Evolutionary conservation across 2,888 invertebrate species (phyloP).

Genomic region (Ophion obscuratus): DNA sequence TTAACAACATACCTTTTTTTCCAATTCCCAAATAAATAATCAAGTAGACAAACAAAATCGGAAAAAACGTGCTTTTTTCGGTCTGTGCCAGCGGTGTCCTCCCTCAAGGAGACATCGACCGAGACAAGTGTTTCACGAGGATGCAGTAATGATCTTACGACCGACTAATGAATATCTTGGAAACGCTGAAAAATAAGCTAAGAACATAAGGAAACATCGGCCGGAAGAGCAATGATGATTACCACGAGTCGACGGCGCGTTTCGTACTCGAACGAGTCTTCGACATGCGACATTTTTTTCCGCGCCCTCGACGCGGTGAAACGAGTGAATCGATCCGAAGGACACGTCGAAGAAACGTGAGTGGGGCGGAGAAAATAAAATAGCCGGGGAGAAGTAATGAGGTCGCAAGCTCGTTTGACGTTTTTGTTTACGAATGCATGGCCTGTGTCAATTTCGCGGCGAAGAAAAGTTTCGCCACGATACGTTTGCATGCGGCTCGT

Average conservation of each 20-base stretch:
- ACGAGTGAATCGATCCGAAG: constrained; percentile 22
- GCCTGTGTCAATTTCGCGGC: background rate
- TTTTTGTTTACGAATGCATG: constrained; percentile 9
- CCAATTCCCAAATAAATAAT: too few species aligned
- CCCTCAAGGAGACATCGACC: constrained; percentile 4
- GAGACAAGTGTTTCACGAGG: constrained; percentile 26
- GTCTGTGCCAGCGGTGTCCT: too few species aligned
- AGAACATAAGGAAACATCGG: background rate
- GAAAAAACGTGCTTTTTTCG: too few species aligned
- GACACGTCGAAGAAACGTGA: constrained; percentile 27
- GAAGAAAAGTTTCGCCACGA: background rate
- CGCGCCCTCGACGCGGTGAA: constrained; percentile 11
- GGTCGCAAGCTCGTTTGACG: background rate
- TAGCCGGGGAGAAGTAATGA: background rate
- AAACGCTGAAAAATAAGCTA: background rate
- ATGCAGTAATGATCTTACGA: constrained; percentile 39
- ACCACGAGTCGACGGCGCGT: background rate
- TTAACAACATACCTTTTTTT: too few species aligned
- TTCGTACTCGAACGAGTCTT: constrained; percentile 41
- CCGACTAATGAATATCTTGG: constrained; percentile 43
- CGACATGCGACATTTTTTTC: constrained; percentile 59
- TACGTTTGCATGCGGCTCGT: background rate
- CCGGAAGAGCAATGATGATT: background rate
- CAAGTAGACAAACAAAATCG: too few species aligned
- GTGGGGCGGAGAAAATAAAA: constrained; percentile 24